These are phyloP conservation scores for Meteorus sp. DNA, from an alignment of 1,140 invertebrate genomes.

Conservation along the genomic window DNA sequence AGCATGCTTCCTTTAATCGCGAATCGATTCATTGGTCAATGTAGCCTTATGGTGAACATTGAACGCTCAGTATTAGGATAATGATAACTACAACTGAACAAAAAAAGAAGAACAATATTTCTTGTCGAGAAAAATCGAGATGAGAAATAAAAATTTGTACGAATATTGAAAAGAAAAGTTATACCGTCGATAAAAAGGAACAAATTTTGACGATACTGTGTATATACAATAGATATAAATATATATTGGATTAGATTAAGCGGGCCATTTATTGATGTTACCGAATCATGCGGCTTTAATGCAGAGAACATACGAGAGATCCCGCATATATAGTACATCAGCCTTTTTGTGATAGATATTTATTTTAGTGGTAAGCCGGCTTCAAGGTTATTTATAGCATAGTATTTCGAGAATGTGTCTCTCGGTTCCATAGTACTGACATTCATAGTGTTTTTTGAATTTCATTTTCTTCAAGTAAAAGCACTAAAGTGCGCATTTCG, in stretches of 20 bases:
- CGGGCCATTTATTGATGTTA: slow-evolving; percentile 13
- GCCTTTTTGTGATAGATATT: slow-evolving; percentile 55
- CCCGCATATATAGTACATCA: slow-evolving; percentile 1
- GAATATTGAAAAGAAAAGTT: slow-evolving; percentile 4
- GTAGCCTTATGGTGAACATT: slow-evolving; percentile 13
- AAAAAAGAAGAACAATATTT: neutral
- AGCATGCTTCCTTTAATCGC: slow-evolving; percentile 7
- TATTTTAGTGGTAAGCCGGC: slow-evolving; percentile 44
- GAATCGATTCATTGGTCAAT: slow-evolving; percentile 16
- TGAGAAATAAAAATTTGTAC: neutral
- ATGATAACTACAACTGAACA: slow-evolving; percentile 9
- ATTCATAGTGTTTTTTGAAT: neutral
- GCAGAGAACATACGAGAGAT: neutral
- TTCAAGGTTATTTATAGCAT: slow-evolving; percentile 25
- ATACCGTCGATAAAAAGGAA: neutral
- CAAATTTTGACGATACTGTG: slow-evolving; percentile 1
- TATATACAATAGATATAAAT: neutral
- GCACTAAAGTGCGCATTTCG: neutral
- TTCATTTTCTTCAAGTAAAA: slow-evolving; percentile 1
- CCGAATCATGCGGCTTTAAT: neutral
- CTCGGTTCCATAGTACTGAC: slow-evolving; percentile 20
- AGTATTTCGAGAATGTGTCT: slow-evolving; percentile 31
- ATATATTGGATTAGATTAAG: neutral
- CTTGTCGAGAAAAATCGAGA: neutral
- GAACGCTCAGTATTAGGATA: slow-evolving; percentile 28